Conservation (phyloP, 1,140 invertebrate species). For the Nasonia longicornis region DNA sequence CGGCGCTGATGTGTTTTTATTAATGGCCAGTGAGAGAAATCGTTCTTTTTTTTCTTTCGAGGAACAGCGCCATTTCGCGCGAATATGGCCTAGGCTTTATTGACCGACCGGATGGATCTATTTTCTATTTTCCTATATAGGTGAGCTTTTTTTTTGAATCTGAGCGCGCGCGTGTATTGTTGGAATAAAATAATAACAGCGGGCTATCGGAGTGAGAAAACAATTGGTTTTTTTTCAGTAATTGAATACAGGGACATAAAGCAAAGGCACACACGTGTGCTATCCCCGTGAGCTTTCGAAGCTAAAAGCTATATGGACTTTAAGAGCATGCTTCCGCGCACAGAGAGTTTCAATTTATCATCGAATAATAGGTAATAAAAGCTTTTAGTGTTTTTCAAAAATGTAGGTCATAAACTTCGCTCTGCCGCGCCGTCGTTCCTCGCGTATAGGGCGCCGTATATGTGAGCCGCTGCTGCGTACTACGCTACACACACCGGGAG, state of each 20-base stretch:
- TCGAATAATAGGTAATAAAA: conserved; percentile 10
- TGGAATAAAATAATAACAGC: neutral
- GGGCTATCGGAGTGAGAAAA: neutral
- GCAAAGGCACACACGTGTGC: neutral
- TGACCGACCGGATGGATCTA: neutral
- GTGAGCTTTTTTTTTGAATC: too few relatives aligned
- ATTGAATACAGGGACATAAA: neutral
- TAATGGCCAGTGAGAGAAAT: neutral
- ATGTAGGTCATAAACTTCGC: conserved; percentile 5
- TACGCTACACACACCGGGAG: neutral
- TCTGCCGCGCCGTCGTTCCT: neutral
- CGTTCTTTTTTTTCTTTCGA: conserved; percentile 20
- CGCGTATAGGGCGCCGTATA: too few relatives aligned
- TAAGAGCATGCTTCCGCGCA: neutral
- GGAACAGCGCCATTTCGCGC: neutral
- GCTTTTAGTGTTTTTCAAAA: conserved; percentile 6
- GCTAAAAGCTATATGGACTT: neutral
- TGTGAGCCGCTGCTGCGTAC: neutral
- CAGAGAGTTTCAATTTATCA: conserved; percentile 8
- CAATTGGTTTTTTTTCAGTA: neutral
- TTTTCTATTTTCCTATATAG: too few relatives aligned
- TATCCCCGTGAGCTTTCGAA: neutral
- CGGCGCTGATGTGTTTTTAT: conserved; percentile 36
- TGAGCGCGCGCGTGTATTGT: neutral
- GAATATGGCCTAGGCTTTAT: too few relatives aligned